Percentiles rank a stretch among this genome's conserved stretches.
These are phyloP conservation scores for Noctua pronuba DNA, from an alignment of 2,888 invertebrate genomes.

Conservation along the genomic window DNA sequence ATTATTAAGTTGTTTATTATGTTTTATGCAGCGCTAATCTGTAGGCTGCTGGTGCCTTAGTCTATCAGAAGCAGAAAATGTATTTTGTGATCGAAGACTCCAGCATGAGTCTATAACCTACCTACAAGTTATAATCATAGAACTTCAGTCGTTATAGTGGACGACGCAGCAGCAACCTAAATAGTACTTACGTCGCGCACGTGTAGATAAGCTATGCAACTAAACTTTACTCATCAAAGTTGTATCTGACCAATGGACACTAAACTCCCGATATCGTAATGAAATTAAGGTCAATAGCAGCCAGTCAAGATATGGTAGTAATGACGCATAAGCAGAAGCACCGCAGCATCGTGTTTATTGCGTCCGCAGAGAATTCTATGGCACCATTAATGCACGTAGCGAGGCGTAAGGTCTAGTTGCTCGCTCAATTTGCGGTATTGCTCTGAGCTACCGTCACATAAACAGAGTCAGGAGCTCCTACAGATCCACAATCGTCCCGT, in stretches of 20 bases:
- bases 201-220: slow-evolving; percentile 26
- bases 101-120: not conserved
- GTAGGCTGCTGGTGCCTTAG: not conserved
- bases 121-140: slow-evolving; percentile 5
- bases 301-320: slow-evolving; percentile 49
- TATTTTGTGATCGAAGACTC: not conserved
- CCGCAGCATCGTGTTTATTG: slow-evolving; percentile 62
- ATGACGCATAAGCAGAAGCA: slow-evolving; percentile 58
- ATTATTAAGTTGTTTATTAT: not conserved
- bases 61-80: not conserved
- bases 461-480: slow-evolving; percentile 63
- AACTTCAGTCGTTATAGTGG: slow-evolving; percentile 32
- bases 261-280: slow-evolving; percentile 24
- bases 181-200: slow-evolving; percentile 28
- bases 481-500: slow-evolving; percentile 62
- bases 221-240: slow-evolving; percentile 44
- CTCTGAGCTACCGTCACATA: slow-evolving; percentile 68
- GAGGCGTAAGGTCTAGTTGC: slow-evolving; percentile 65
- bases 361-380: slow-evolving; percentile 63
- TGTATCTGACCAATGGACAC: slow-evolving; percentile 33
- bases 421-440: slow-evolving; percentile 73
- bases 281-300: slow-evolving; percentile 44
- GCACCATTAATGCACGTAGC: slow-evolving; percentile 67
- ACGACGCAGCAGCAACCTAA: slow-evolving; percentile 15
- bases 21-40: not conserved